Conservation (phyloP, 2,113 vertebrate genomes). For the Otus sunia region DNA sequence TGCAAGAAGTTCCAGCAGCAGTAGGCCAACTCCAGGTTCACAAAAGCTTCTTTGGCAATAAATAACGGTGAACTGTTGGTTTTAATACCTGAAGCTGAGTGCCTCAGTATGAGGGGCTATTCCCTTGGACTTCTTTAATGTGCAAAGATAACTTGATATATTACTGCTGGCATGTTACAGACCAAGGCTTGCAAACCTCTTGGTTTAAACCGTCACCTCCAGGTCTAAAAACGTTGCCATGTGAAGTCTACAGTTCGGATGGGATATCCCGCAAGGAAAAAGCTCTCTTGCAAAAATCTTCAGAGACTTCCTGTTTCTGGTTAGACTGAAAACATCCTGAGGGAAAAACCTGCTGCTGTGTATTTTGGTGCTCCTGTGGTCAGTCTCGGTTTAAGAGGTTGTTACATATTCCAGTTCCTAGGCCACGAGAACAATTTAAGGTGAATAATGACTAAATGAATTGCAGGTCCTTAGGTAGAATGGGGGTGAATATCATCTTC, state of each 20-base stretch:
- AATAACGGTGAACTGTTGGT: neutral
- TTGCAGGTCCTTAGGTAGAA: neutral
- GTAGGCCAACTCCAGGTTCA: neutral
- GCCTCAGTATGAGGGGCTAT: neutral
- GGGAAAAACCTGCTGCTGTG: constrained; percentile 27
- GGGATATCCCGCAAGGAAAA: constrained; percentile 11
- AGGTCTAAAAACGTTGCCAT: neutral
- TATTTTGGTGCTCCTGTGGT: constrained; percentile 48
- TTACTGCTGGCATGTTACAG: neutral
- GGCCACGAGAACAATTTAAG: neutral
- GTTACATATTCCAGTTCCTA: neutral
- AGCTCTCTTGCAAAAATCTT: constrained; percentile 11
- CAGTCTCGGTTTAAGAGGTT: neutral
- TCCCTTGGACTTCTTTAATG: neutral
- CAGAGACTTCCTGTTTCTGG: constrained; percentile 26
- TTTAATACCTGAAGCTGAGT: neutral
- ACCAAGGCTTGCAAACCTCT: neutral
- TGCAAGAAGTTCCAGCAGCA: neutral
- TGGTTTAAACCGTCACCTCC: neutral
- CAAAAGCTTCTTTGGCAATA: neutral
- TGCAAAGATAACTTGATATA: neutral
- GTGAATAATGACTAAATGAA: neutral
- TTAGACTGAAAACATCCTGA: constrained; percentile 47
- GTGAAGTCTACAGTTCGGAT: neutral
- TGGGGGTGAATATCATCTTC: neutral